phyloP scores from a whole-genome alignment of 2,888 invertebrate species.

The Empis livida region DNA sequence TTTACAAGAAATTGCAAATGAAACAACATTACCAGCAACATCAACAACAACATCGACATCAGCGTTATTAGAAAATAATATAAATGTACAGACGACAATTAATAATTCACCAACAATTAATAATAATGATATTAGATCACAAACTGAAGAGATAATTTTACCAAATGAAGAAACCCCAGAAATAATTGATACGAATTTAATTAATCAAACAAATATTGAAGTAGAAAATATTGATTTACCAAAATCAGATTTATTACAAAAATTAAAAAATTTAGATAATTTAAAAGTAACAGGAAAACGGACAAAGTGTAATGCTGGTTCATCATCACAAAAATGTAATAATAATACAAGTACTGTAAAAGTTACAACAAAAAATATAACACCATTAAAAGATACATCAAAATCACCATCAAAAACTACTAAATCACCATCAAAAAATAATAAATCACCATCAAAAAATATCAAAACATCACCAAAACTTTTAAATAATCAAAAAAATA shows the following conservation, averaged over 20 bases:
- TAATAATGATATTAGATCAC: not conserved
- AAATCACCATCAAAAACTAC: not conserved
- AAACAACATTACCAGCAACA: not conserved
- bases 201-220: too few relatives aligned
- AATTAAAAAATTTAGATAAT: not conserved
- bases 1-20: slow-evolving; percentile 7
- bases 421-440: not conserved
- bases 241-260: not conserved
- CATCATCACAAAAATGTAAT: too few relatives aligned
- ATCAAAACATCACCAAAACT: too few relatives aligned
- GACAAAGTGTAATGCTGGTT: not conserved
- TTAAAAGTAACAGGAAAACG: not conserved
- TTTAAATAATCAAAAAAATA: not conserved
- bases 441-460: not conserved
- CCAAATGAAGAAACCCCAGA: not conserved
- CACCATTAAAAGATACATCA: too few relatives aligned
- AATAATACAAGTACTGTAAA: not conserved
- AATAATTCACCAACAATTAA: not conserved
- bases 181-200: too few relatives aligned
- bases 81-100: too few relatives aligned
- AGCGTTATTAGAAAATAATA: not conserved
- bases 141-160: not conserved
- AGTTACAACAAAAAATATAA: not conserved
- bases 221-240: not conserved
- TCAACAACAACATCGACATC: not conserved